Evolutionary conservation across 92 coral and sea anemone species (phyloP), one percentile per base, ranked within the genome.

Genomic region (Zoanthus gigantus): DNA sequence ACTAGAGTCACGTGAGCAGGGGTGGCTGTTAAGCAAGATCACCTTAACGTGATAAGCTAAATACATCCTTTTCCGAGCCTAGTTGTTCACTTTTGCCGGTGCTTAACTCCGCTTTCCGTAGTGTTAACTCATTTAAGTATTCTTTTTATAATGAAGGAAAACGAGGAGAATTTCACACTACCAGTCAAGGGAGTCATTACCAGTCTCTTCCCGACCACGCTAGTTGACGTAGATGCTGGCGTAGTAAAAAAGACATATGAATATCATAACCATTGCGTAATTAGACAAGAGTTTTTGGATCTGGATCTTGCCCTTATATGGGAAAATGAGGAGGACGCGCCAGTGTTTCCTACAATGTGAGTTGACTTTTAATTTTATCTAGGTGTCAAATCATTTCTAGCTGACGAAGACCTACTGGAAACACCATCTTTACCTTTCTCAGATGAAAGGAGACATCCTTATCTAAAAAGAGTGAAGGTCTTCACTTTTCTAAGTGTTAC

Each of bases 221-320:
- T 97, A 28, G 94, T 97, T 57, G 95, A 97, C 82, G 85, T 95
- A 85, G 99, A 95, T 74, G 88, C 94, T 0, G 73, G 87, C 74
- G 96, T 92, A 46, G 98, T 97, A 61, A 82, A 92, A 72, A 95
- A 95, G 92, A 95, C 99, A 6, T 90, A 90, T 71, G 92, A 92
- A 12, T 95, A 90, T 77, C 95, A 94, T 56, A 95, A 97, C 31
- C 99, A 97, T 69, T 84, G 90, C 63, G 86, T 89, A 54, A 94
- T 93, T 29, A 86, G 99, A n/a, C 93, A 94, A 32, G 98, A 94
- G 88, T 97, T 97, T 75, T 78, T 97, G 84, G 96, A 97, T 80
- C 75, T 94, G 29, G 95, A 95, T 76, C 89, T 97, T 83, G 95
- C 98, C 17, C 88, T 94, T 68, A 84, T 97, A 72, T 92, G 95